phyloP scores from a whole-genome alignment of 1,140 invertebrate species.

The Monomorium pharaonis region DNA sequence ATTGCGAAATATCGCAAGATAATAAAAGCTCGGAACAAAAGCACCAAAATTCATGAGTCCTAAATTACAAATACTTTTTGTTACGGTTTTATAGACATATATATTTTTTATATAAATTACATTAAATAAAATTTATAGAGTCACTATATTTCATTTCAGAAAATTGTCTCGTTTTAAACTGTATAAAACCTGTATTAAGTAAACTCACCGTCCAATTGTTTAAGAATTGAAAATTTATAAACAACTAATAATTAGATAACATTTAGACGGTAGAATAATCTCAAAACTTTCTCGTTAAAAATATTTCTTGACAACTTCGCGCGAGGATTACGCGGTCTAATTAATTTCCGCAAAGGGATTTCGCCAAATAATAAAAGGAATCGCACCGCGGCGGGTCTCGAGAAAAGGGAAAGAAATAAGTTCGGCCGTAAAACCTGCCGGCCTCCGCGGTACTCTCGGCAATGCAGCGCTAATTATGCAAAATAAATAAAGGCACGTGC shows the following conservation, averaged over 20 bases:
- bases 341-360: slow-evolving; percentile 30
- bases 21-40: not conserved
- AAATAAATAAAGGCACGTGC: slow-evolving; percentile 81
- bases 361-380: slow-evolving; percentile 17
- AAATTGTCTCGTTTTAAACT: not conserved
- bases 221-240: not conserved
- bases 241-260: not conserved
- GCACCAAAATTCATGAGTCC: not conserved
- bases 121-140: not conserved
- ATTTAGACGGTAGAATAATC: not conserved
- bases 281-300: not conserved
- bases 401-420: slow-evolving; percentile 7
- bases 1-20: not conserved
- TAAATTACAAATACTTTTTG: not conserved
- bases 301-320: not conserved
- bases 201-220: not conserved
- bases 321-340: slow-evolving; percentile 14
- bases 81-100: not conserved
- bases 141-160: not conserved
- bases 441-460: slow-evolving; percentile 55
- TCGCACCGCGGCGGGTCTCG: slow-evolving; percentile 3
- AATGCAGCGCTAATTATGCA: slow-evolving; percentile 77
- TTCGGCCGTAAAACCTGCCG: slow-evolving; percentile 56
- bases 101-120: not conserved
- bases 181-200: not conserved